phyloP scores from a whole-genome alignment of 2,888 invertebrate species.

The Creontiades dilutus region DNA sequence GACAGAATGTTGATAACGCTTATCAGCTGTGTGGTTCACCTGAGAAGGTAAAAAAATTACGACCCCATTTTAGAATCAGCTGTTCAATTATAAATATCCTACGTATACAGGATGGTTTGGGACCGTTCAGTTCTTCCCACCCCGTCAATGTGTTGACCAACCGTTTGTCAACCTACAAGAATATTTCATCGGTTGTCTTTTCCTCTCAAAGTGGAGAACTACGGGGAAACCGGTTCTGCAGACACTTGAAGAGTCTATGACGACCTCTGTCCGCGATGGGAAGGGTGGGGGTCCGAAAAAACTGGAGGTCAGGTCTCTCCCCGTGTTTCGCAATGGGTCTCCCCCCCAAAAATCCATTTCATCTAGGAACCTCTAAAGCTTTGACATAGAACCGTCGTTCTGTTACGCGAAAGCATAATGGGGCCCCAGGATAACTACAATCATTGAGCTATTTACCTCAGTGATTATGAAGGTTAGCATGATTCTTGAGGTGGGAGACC shows the following conservation, averaged over 20 bases:
- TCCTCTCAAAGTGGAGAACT: not conserved
- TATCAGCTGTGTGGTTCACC: no score
- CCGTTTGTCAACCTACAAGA: slow-evolving; percentile 31
- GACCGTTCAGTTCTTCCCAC: not conserved
- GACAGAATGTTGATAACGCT: no score
- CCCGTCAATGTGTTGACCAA: slow-evolving; percentile 15
- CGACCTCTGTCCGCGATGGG: not conserved
- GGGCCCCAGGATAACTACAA: no score
- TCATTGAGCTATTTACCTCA: no score
- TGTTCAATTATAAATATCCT: no score
- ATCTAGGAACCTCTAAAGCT: not conserved
- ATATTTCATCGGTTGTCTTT: slow-evolving; percentile 32
- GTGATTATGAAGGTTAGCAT: no score
- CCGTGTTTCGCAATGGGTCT: not conserved
- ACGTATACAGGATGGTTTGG: not conserved
- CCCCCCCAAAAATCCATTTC: not conserved
- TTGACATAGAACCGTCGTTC: no score
- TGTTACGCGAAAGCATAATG: no score
- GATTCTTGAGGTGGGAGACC: no score
- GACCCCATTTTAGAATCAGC: no score
- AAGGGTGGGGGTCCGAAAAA: not conserved
- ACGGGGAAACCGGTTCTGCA: not conserved
- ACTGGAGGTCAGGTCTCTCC: not conserved
- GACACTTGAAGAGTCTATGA: slow-evolving; percentile 20
- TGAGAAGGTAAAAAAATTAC: no score